These are phyloP conservation scores for Corvus moneduloides DNA, from an alignment of 2,113 vertebrate species.

Conservation along the genomic window DNA sequence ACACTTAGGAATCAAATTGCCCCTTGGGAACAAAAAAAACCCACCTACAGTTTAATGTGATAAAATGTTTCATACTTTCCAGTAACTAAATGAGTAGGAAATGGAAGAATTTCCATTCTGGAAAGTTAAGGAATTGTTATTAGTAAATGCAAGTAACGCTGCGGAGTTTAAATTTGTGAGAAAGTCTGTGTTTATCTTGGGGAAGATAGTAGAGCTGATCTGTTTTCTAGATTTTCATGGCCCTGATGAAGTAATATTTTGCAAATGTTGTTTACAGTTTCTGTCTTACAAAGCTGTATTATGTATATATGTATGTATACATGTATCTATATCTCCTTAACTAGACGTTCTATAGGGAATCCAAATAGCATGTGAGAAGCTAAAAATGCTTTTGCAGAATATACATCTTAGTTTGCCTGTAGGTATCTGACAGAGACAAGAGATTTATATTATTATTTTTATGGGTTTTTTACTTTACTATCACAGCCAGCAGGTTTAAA, in stretches of 20 bases:
- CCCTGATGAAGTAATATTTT: slow-evolving; percentile 19
- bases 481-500: neutral
- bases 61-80: slow-evolving; percentile 13
- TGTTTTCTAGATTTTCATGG: slow-evolving; percentile 23
- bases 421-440: neutral
- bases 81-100: slow-evolving; percentile 8
- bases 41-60: neutral
- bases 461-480: neutral
- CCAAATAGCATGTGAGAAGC: neutral
- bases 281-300: neutral
- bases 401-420: neutral
- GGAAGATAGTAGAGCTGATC: neutral
- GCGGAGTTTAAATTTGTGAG: slow-evolving; percentile 13
- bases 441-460: neutral
- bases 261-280: slow-evolving; percentile 47
- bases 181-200: slow-evolving; percentile 36
- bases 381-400: neutral
- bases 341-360: neutral
- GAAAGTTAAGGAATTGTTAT: slow-evolving; percentile 10
- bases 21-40: neutral
- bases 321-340: neutral
- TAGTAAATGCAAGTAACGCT: neutral
- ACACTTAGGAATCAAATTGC: neutral
- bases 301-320: neutral
- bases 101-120: slow-evolving; percentile 26